Evolutionary conservation across 2,888 invertebrate genomes (phyloP).

Genomic region (Lottia scabra): DNA sequence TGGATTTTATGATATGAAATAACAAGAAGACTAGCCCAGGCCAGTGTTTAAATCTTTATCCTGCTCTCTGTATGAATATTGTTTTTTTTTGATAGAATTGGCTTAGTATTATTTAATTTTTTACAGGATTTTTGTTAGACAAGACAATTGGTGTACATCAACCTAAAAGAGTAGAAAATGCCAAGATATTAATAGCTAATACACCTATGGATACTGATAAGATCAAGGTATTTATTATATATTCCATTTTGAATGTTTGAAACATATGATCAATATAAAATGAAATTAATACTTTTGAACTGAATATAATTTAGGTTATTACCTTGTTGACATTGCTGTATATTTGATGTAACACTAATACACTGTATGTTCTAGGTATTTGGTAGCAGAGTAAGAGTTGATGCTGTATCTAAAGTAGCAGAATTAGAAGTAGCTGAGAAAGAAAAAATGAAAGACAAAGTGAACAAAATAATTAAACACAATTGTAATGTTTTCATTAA

Average conservation of each 20-base stretch:
- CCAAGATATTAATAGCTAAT: constrained; percentile 96
- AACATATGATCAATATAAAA: too few species aligned
- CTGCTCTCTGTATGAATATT: too few species aligned
- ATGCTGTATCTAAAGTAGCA: constrained; percentile 83
- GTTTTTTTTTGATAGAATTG: neutral
- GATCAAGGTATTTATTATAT: constrained; percentile 78
- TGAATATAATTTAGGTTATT: too few species aligned
- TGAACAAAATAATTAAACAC: constrained; percentile 93
- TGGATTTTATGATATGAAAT: too few species aligned
- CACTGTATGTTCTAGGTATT: constrained; percentile 75
- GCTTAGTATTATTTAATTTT: neutral
- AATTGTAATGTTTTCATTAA: constrained; percentile 98
- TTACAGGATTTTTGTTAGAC: constrained; percentile 86
- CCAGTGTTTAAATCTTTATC: too few species aligned
- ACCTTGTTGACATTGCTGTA: too few species aligned
- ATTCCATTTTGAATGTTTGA: too few species aligned
- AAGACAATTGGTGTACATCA: constrained; percentile 98
- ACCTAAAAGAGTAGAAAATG: constrained; percentile 94
- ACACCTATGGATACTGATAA: constrained; percentile 99
- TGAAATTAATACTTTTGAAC: too few species aligned
- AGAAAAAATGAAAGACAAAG: constrained; percentile 99
- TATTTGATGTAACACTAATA: too few species aligned
- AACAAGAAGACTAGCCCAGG: too few species aligned
- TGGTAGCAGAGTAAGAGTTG: constrained; percentile 84
- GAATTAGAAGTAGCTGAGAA: constrained; percentile 98